Evolutionary conservation across 2,888 invertebrate species (phyloP).

Genomic region (Mythimna impura): DNA sequence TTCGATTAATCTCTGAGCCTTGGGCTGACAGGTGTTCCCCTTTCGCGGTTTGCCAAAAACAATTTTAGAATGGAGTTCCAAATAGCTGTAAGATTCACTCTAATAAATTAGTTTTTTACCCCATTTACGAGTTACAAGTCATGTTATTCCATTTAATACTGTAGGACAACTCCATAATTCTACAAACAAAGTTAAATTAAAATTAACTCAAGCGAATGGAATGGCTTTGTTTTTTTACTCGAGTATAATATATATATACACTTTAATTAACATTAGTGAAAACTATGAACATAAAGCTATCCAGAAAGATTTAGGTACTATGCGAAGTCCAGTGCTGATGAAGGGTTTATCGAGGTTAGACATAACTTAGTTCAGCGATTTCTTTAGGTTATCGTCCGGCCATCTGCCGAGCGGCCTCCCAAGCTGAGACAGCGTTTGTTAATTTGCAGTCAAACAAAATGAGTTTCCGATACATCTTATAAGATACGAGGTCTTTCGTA

Average conservation of each 20-base stretch:
- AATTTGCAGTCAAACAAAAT: conserved; percentile 24
- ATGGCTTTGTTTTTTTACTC: conserved; percentile 38
- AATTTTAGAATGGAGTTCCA: conserved; percentile 19
- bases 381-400: conserved; percentile 16
- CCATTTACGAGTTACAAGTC: conserved; percentile 34
- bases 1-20: conserved; percentile 28
- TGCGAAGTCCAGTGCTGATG: background rate
- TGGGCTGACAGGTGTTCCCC: conserved; percentile 3
- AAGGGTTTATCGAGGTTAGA: background rate
- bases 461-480: conserved; percentile 20
- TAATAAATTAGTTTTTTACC: conserved; percentile 27
- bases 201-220: conserved; percentile 25
- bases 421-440: conserved; percentile 21
- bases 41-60: conserved; percentile 10
- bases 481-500: conserved; percentile 7
- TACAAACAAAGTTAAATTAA: conserved; percentile 27
- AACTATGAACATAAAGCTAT: conserved; percentile 20
- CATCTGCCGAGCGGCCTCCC: conserved; percentile 1
- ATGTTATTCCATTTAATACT: conserved; percentile 22
- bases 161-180: background rate
- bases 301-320: conserved; percentile 5
- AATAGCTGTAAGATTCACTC: conserved; percentile 17
- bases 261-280: conserved; percentile 52
- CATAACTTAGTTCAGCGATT: conserved; percentile 20
- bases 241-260: background rate